Base-by-base conservation (phyloP, 2,113 vertebrate genomes). In the Lota lota region DNA sequence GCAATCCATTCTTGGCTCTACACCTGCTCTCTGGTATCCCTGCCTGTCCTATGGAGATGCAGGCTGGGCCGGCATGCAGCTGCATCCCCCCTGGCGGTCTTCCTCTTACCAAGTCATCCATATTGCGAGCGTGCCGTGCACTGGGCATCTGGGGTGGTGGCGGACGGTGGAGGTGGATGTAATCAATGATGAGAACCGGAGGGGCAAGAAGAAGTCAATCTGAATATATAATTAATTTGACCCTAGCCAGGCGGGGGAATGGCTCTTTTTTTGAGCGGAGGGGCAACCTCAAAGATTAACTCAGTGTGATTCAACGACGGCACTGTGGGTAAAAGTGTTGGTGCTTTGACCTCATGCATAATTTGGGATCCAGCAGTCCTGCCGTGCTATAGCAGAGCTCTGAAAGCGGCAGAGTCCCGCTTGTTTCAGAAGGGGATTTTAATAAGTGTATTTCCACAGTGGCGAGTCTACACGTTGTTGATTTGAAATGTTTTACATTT, bases 61-160 rank as follows among this genome's bases (percentile, higher is more conserved):
- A 22, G 58, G 12, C 69, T 63, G 40, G 40, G 40, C 40, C 2
- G 11, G 12, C 40, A 11, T 47, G 2, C 40, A 47, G 3, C 53
- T 18, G 16, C n/a, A 18, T n/a, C 6, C 53, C 68, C 66, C 78
- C 68, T 21, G 7, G 40, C 11, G 10, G 2, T 47, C 40, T 1
- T 12, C 40, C 80, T 62, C 84, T 89, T 88, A 89, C 89, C 80
- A 4, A 69, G 68, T 15, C 54, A 62, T 81, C 83, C 86, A 89
- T 70, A 88, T 85, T 89, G 87, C 75, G 73, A 73, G 53, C 82
- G n/a, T 2, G 67, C 19, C 16, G 59, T 33, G 19, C 58, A 64
- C 64, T 22, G 21, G 56, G 47, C 17, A 51, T 51, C 64, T 59
- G 18, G 70, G 58, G 66, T 67, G 61, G 61, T 2, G 64, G 14